Evolutionary conservation across 2,797 vertebrate genomes (phyloP), one percentile per base, ranked within the genome.

Genomic region (Rhabdophis nuchalis): DNA sequence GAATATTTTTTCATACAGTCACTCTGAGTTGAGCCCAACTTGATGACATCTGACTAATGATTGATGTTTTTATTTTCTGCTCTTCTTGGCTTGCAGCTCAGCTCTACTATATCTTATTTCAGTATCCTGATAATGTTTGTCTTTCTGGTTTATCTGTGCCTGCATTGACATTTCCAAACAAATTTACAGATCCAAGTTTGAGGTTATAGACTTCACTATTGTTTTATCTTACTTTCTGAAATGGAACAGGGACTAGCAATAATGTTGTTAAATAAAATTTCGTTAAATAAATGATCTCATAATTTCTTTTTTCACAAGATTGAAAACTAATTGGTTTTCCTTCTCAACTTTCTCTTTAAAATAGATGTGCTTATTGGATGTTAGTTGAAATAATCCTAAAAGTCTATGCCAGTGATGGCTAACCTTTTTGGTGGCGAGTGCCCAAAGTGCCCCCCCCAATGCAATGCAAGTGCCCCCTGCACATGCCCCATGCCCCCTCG

Each of bases 1-100:
- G 77, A 46, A 82, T 82, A 82, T 82, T 46, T 82, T 82, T 46
- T 82, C 77, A 82, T 25, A 41, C 68, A 82, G 36, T 46, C 36
- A 9, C 86, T 95, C 92, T 91, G 18, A 89, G 77, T 91, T 94
- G 91, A 92, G n/a, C 85, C 2, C 0, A 61, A 89, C 86, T 36
- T 58, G 36, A 82, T 82, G 77, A 82, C 77, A 82, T 82, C 41
- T 82, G 41, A 82, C 77, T 82, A 82, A 46, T 82, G 36, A 82
- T 82, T 82, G 77, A 82, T 82, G 41, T 5, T 54, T 36, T 46
- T 68, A 91, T 87, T 72, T 12, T 53, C 46, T 61, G 18, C 12
- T 56, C 32, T 56, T 61, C 46, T 91, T 85, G 16, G 25, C 16
- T 60, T 57, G 89, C 14, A 57, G 25, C 12, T 85, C 56, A 90